These are phyloP conservation scores for Cataglyphis altisquamis DNA, from an alignment of 2,888 invertebrate species.

Conservation along the genomic window DNA sequence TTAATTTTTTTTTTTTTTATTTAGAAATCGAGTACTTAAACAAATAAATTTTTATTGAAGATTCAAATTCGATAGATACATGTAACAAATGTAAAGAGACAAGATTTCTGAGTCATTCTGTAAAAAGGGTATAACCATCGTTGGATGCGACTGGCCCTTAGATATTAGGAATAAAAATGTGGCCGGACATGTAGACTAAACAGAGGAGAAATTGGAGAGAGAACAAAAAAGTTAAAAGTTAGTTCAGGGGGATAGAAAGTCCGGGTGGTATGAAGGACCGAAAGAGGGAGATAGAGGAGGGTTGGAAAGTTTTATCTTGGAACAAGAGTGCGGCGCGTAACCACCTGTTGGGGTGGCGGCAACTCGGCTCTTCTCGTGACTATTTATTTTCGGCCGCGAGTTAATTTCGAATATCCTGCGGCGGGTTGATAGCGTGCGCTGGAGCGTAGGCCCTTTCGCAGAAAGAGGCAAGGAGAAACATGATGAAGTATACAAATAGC, in stretches of 20 bases:
- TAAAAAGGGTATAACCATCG: conserved; percentile 13
- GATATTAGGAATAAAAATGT: conserved; percentile 75
- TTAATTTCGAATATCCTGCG: conserved; percentile 71
- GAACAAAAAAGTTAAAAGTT: conserved; percentile 70
- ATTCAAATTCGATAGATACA: background rate
- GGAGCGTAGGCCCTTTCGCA: conserved; percentile 29
- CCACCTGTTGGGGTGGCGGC: conserved; percentile 74
- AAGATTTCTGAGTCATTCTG: background rate
- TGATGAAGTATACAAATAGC: conserved; percentile 30
- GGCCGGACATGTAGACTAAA: conserved; percentile 67
- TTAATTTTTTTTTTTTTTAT: background rate
- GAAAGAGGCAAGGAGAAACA: conserved; percentile 8
- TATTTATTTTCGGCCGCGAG: conserved; percentile 69
- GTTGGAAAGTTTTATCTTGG: conserved; percentile 67
- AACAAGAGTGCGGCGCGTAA: conserved; percentile 56
- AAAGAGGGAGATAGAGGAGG: conserved; percentile 58
- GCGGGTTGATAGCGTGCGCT: conserved; percentile 44
- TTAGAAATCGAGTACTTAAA: background rate
- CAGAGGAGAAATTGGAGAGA: conserved; percentile 39
- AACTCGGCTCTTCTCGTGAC: conserved; percentile 16
- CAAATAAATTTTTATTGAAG: background rate
- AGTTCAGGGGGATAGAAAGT: conserved; percentile 71
- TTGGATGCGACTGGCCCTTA: conserved; percentile 54
- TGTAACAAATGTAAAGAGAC: conserved; percentile 7
- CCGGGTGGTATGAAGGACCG: conserved; percentile 67